Percentiles rank a stretch among this genome's conserved stretches.
These are phyloP conservation scores for Octodonta nipae DNA, from an alignment of 2,888 invertebrate genomes.

Conservation along the genomic window DNA sequence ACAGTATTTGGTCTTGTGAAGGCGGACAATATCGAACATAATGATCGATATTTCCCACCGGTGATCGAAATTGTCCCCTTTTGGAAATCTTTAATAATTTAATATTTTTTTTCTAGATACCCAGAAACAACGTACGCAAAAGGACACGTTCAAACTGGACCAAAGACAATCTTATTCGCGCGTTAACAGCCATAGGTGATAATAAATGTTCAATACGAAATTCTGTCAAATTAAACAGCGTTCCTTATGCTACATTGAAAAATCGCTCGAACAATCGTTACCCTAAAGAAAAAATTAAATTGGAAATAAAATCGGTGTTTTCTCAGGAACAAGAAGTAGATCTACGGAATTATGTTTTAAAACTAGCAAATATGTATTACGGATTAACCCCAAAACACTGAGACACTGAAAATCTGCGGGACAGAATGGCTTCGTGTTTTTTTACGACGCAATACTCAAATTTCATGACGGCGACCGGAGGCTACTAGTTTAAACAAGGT, in stretches of 20 bases:
- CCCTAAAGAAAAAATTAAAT: no score
- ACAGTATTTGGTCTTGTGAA: not conserved
- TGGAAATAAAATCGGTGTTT: no score
- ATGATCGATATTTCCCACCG: no score
- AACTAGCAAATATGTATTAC: no score
- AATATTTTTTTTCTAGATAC: not conserved
- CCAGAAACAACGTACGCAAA: not conserved
- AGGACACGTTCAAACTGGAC: not conserved
- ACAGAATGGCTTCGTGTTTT: no score
- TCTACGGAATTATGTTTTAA: no score
- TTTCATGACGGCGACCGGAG: constrained; percentile 6
- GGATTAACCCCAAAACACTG: no score
- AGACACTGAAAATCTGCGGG: constrained; percentile 3
- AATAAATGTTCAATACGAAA: constrained; percentile 4
- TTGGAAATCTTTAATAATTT: not conserved
- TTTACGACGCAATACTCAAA: constrained; percentile 7
- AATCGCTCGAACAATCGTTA: constrained; percentile 6
- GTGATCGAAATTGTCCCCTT: not conserved
- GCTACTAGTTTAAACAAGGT: constrained; percentile 8
- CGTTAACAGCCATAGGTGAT: not conserved
- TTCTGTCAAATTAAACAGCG: constrained; percentile 3
- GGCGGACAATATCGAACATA: no score
- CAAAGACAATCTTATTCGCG: not conserved
- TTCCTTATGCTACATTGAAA: constrained; percentile 6
- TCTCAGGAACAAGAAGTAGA: no score